Evolutionary conservation across 2,113 vertebrate genomes (phyloP).

Genomic region (Austrofundulus limnaeus): DNA sequence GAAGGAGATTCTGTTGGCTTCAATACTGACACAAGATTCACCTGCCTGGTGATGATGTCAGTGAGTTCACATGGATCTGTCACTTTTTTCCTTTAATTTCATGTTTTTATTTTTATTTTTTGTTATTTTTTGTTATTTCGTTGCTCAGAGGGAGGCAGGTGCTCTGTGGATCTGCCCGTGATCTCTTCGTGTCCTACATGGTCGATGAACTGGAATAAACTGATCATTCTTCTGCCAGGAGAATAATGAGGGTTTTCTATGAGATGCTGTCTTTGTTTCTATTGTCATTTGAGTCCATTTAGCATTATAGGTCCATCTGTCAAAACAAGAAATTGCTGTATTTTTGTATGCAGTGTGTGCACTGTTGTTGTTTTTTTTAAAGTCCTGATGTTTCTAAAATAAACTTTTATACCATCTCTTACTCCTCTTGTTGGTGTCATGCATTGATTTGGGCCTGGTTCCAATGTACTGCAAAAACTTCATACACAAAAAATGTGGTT

Average conservation of each 20-base stretch:
- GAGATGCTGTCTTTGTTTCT: slow-evolving; percentile 56
- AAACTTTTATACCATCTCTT: slow-evolving; percentile 55
- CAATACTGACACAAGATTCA: slow-evolving; percentile 49
- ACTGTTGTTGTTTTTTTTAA: slow-evolving; percentile 22
- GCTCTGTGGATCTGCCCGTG: slow-evolving; percentile 53
- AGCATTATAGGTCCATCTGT: slow-evolving; percentile 49
- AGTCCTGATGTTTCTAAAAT: slow-evolving; percentile 45
- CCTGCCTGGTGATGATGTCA: slow-evolving; percentile 58
- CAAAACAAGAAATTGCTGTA: not conserved
- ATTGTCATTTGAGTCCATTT: slow-evolving; percentile 27
- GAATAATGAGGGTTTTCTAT: slow-evolving; percentile 67
- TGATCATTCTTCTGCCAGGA: slow-evolving; percentile 50
- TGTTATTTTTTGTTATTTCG: not conserved
- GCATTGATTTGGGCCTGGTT: not conserved
- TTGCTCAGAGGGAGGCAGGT: slow-evolving; percentile 60
- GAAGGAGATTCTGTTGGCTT: slow-evolving; percentile 16
- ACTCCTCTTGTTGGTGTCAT: slow-evolving; percentile 13
- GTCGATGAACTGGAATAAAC: slow-evolving; percentile 75
- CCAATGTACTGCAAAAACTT: no score
- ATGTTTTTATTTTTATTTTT: slow-evolving; percentile 22
- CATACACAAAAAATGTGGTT: no score
- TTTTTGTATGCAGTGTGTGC: slow-evolving; percentile 53
- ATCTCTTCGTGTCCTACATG: slow-evolving; percentile 68
- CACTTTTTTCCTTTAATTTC: slow-evolving; percentile 13
- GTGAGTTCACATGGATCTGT: slow-evolving; percentile 39